Conservation (phyloP, 2,888 invertebrate species). For the Eledona agricola region DNA sequence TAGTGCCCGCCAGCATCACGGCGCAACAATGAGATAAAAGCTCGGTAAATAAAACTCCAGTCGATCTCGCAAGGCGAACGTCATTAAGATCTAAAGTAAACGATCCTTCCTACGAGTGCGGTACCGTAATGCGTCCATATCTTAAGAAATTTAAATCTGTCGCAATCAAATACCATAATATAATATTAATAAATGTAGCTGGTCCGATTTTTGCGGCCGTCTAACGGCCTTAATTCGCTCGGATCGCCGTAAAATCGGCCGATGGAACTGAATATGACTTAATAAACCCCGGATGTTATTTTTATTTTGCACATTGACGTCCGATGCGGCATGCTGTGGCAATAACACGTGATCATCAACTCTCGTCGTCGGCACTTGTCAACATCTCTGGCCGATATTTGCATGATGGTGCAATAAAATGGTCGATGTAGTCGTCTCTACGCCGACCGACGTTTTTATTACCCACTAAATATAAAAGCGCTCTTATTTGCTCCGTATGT, state of each 20-base stretch:
- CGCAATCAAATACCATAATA: conserved; percentile 48
- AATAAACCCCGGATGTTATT: conserved; percentile 54
- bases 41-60: neutral
- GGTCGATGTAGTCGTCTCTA: conserved; percentile 42
- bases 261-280: conserved; percentile 51
- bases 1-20: neutral
- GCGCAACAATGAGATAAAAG: conserved; percentile 8
- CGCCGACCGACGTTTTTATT: conserved; percentile 48
- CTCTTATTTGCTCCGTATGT: conserved; percentile 41
- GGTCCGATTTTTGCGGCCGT: conserved; percentile 42
- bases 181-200: conserved; percentile 55
- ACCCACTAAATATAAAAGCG: conserved; percentile 46
- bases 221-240: conserved; percentile 47
- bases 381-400: conserved; percentile 49
- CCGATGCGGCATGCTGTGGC: conserved; percentile 45
- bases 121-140: conserved; percentile 36
- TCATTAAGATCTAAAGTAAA: conserved; percentile 26
- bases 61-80: neutral
- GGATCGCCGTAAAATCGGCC: conserved; percentile 38
- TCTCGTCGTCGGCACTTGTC: conserved; percentile 48
- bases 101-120: conserved; percentile 28
- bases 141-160: conserved; percentile 32
- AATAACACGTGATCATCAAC: conserved; percentile 46
- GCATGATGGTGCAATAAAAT: conserved; percentile 48
- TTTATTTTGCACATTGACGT: conserved; percentile 52